phyloP scores from a whole-genome alignment of 2,113 vertebrate species.

The Callionymus lyra region DNA sequence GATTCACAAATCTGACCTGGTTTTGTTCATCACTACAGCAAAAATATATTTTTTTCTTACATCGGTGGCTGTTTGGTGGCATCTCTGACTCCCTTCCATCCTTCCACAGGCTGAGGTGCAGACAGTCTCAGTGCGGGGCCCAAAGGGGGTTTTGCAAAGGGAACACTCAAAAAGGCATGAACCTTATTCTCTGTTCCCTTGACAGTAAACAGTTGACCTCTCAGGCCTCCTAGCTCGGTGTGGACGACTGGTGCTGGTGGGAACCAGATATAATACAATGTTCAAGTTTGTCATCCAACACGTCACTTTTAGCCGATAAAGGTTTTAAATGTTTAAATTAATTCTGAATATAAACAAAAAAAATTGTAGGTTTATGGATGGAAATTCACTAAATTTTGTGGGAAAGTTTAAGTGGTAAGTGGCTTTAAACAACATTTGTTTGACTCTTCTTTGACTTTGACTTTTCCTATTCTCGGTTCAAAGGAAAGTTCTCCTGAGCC shows the following conservation, averaged over 20 bases:
- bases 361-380: not conserved
- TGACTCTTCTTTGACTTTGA: too few relatives aligned
- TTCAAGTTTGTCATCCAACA: too few relatives aligned
- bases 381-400: too few relatives aligned
- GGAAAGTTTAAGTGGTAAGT: too few relatives aligned
- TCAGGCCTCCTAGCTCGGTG: constrained; percentile 43
- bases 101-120: constrained; percentile 64
- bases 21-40: not conserved
- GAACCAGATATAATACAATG: not conserved
- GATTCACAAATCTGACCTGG: not conserved
- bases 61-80: constrained; percentile 65
- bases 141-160: constrained; percentile 79
- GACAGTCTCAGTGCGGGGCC: constrained; percentile 70
- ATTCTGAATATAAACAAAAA: not conserved
- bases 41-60: constrained; percentile 51
- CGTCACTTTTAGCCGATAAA: too few relatives aligned
- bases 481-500: too few relatives aligned
- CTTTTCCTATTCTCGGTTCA: too few relatives aligned
- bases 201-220: constrained; percentile 43
- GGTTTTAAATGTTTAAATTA: too few relatives aligned
- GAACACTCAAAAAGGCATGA: constrained; percentile 73
- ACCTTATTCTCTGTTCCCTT: constrained; percentile 59
- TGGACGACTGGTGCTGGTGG: constrained; percentile 58
- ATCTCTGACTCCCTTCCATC: constrained; percentile 71
- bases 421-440: too few relatives aligned